Evolutionary conservation across 2,888 invertebrate species (phyloP).

Genomic region (Mycalesis mineus): DNA sequence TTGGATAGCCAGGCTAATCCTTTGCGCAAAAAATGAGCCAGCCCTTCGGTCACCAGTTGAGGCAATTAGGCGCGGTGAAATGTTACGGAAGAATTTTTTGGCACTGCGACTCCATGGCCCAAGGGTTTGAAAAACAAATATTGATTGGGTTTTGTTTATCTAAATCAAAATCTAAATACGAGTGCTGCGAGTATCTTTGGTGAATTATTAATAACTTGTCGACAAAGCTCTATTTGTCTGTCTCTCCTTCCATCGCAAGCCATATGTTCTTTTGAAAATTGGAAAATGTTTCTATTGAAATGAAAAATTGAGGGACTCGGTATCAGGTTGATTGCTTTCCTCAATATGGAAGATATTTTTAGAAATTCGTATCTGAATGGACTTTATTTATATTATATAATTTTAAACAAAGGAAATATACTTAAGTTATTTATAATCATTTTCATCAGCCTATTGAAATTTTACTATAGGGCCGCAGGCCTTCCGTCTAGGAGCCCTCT

Average conservation of each 20-base stretch:
- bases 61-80: no score
- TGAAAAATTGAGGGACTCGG: conserved; percentile 1
- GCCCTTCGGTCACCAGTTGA: no score
- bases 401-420: neutral
- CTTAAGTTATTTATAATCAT: no score
- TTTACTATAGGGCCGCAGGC: no score
- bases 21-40: no score
- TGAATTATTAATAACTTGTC: neutral
- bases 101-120: no score
- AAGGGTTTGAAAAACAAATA: no score
- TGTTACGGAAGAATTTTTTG: no score
- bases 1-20: no score
- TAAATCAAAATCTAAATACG: neutral
- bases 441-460: no score
- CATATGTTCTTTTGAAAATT: conserved; percentile 2
- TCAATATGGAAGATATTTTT: neutral
- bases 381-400: neutral
- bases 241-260: neutral
- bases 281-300: neutral
- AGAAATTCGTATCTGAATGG: neutral
- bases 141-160: no score
- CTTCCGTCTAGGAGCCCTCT: no score
- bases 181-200: neutral
- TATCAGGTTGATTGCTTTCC: neutral
- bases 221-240: neutral